These are phyloP conservation scores for Escarpia spicata DNA, from an alignment of 2,888 invertebrate species.

Conservation along the genomic window DNA sequence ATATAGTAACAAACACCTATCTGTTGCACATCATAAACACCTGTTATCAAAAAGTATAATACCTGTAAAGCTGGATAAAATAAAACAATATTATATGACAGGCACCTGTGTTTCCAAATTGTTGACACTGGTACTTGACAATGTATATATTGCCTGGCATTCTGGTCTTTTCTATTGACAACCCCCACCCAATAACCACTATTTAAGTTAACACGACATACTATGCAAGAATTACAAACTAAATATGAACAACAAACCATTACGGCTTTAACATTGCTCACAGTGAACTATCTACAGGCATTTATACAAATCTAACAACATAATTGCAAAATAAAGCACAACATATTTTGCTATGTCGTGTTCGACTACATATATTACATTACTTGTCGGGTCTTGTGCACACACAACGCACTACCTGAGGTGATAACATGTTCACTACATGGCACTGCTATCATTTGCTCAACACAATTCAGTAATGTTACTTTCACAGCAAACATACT, in stretches of 20 bases:
- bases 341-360: background rate
- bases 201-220: background rate
- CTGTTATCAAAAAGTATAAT: conserved; percentile 1
- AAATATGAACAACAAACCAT: background rate
- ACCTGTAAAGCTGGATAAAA: conserved; percentile 4
- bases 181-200: background rate
- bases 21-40: background rate
- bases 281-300: too few relatives aligned
- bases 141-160: background rate
- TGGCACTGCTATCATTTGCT: background rate
- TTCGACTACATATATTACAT: background rate
- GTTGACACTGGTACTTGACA: background rate
- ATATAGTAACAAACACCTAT: background rate
- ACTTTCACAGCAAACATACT: background rate
- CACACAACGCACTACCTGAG: background rate
- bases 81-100: background rate
- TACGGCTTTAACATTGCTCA: background rate
- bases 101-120: background rate
- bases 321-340: background rate
- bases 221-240: background rate
- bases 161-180: background rate
- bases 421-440: background rate
- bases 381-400: background rate
- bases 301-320: background rate
- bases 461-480: background rate